A percentile compares a stretch with the other conserved stretches of the same genome.
These are phyloP conservation scores for Amorpha juglandis DNA, from an alignment of 2,888 invertebrate genomes.

Conservation along the genomic window DNA sequence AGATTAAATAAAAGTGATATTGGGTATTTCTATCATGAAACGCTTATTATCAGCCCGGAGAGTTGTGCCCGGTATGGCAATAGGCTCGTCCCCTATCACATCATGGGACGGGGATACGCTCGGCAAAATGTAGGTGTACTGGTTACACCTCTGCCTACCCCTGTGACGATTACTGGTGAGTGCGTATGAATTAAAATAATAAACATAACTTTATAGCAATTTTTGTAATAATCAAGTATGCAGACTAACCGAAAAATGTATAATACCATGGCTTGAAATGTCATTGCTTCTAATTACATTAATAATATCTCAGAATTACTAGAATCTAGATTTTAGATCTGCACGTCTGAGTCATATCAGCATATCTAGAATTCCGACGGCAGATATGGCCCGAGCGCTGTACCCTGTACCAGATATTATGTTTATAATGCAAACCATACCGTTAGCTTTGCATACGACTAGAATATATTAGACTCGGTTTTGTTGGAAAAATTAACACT, in stretches of 20 bases:
- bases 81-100: too few species aligned
- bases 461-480: constrained; percentile 9
- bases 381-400: constrained; percentile 38
- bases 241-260: neutral
- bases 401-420: constrained; percentile 38
- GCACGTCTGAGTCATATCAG: constrained; percentile 36
- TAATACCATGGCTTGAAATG: neutral
- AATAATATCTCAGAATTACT: neutral
- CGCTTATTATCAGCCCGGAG: too few species aligned
- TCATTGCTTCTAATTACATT: constrained; percentile 7
- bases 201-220: too few species aligned
- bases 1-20: too few species aligned
- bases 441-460: constrained; percentile 32
- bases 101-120: too few species aligned
- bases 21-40: too few species aligned
- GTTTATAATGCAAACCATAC: constrained; percentile 46
- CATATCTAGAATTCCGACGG: constrained; percentile 31
- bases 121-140: too few species aligned
- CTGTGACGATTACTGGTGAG: too few species aligned
- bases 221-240: too few species aligned
- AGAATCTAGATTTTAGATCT: constrained; percentile 19
- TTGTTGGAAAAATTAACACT: neutral
- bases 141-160: too few species aligned
- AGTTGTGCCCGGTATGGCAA: too few species aligned
- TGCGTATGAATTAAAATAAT: too few species aligned